phyloP scores from a whole-genome alignment of 1,140 invertebrate genomes.

The Eumaeus atala region DNA sequence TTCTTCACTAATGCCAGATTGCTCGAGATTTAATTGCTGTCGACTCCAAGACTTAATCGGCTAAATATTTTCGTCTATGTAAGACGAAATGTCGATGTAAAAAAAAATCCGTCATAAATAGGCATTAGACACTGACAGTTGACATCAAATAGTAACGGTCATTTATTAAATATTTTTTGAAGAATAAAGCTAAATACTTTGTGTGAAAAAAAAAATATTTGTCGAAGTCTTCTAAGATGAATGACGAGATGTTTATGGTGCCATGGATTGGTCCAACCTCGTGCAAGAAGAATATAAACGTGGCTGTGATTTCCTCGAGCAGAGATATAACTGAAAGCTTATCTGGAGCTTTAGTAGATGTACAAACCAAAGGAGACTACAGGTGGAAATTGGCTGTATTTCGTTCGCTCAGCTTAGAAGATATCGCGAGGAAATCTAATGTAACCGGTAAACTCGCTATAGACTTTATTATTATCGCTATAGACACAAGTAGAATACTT shows the following conservation, averaged over 20 bases:
- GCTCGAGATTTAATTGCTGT: too few relatives aligned
- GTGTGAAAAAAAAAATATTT: too few relatives aligned
- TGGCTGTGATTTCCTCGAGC: slow-evolving; percentile 48
- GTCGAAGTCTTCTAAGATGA: slow-evolving; percentile 14
- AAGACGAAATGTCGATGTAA: too few relatives aligned
- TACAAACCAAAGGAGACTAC: slow-evolving; percentile 45
- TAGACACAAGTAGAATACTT: slow-evolving; percentile 55
- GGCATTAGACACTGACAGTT: too few relatives aligned
- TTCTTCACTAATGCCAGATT: too few relatives aligned
- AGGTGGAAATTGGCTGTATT: slow-evolving; percentile 53
- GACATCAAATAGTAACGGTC: too few relatives aligned
- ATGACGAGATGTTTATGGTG: slow-evolving; percentile 39
- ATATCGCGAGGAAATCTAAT: slow-evolving; percentile 44
- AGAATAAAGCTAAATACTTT: too few relatives aligned
- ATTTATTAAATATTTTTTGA: too few relatives aligned
- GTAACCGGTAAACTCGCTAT: slow-evolving; percentile 53
- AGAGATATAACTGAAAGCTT: slow-evolving; percentile 51
- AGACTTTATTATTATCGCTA: slow-evolving; percentile 55
- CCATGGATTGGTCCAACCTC: slow-evolving; percentile 53
- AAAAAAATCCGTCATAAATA: too few relatives aligned
- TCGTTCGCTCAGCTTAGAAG: slow-evolving; percentile 45
- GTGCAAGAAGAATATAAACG: slow-evolving; percentile 45
- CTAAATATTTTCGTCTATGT: too few relatives aligned
- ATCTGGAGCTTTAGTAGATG: slow-evolving; percentile 44
- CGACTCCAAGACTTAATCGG: too few relatives aligned